phyloP scores from a whole-genome alignment of 2,797 vertebrate species.

The Picus viridis region DNA sequence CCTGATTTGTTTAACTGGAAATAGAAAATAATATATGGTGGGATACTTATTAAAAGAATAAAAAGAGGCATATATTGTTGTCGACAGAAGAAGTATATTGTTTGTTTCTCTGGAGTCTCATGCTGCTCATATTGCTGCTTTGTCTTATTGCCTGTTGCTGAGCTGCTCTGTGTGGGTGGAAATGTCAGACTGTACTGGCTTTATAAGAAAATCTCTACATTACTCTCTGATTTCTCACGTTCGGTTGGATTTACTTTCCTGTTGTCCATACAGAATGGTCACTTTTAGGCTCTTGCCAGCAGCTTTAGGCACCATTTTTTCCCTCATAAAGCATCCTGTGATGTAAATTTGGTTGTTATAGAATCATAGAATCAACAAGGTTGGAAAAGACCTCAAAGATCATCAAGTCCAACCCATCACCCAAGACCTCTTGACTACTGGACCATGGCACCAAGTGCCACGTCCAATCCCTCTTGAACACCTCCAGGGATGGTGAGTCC shows the following conservation, averaged over 20 bases:
- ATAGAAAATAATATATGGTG: not conserved
- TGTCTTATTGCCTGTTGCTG: slow-evolving; percentile 36
- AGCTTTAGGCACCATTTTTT: not conserved
- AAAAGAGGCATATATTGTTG: slow-evolving; percentile 12
- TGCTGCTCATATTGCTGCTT: slow-evolving; percentile 38
- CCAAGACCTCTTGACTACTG: too few relatives aligned
- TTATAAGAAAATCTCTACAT: slow-evolving; percentile 12
- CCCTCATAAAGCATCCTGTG: not conserved
- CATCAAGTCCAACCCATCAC: too few relatives aligned
- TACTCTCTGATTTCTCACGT: slow-evolving; percentile 8
- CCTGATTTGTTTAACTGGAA: slow-evolving; percentile 21
- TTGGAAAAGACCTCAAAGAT: too few relatives aligned
- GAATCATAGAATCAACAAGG: too few relatives aligned
- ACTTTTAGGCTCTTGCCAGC: not conserved
- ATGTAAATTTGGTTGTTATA: not conserved
- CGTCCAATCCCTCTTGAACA: too few relatives aligned
- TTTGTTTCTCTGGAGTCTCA: slow-evolving; percentile 35
- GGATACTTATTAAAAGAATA: slow-evolving; percentile 18
- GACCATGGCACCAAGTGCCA: too few relatives aligned
- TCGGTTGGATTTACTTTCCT: slow-evolving; percentile 21
- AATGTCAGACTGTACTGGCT: slow-evolving; percentile 27
- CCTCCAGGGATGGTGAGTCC: too few relatives aligned
- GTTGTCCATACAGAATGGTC: not conserved
- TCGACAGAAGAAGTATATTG: slow-evolving; percentile 33
- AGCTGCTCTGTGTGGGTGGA: slow-evolving; percentile 48